Percentiles rank a stretch among this genome's conserved stretches.
Conservation (phyloP, 2,797 vertebrate species). For the Delichon dasypus region DNA sequence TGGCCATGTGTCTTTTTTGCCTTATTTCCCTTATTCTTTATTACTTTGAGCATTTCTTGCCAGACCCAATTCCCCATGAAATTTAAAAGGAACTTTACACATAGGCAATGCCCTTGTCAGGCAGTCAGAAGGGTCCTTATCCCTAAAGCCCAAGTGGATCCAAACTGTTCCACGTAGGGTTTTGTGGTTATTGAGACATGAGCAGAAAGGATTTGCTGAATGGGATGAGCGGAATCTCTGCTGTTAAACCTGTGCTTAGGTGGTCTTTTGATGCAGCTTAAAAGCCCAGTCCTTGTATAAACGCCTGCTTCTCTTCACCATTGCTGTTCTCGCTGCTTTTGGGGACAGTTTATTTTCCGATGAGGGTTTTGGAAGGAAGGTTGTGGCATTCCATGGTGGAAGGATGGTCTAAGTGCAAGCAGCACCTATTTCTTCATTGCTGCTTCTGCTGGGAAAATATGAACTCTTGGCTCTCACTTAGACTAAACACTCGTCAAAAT, state of each 20-base stretch:
- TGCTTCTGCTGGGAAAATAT: neutral
- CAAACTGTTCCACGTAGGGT: neutral
- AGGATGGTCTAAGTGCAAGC: neutral
- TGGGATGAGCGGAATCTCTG: neutral
- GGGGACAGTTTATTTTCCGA: neutral
- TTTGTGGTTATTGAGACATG: neutral
- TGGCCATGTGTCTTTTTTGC: neutral
- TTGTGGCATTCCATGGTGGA: neutral
- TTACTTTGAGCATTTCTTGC: neutral
- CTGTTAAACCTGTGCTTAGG: neutral
- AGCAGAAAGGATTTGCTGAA: neutral
- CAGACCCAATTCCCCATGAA: neutral
- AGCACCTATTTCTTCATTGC: neutral
- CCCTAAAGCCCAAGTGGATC: neutral
- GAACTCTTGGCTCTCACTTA: neutral
- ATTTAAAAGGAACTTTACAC: neutral
- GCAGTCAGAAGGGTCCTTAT: neutral
- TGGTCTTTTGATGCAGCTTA: neutral
- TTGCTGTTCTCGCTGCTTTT: neutral
- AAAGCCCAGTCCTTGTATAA: neutral
- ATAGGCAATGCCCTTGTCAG: neutral
- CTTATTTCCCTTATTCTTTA: neutral
- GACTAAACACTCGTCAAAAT: neutral
- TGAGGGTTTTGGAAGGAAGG: neutral
- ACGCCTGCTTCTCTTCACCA: neutral